A percentile compares a stretch with the other conserved stretches of the same genome.
Evolutionary conservation across 2,888 invertebrate genomes (phyloP).

Genomic region (Ornithoptera priamus): DNA sequence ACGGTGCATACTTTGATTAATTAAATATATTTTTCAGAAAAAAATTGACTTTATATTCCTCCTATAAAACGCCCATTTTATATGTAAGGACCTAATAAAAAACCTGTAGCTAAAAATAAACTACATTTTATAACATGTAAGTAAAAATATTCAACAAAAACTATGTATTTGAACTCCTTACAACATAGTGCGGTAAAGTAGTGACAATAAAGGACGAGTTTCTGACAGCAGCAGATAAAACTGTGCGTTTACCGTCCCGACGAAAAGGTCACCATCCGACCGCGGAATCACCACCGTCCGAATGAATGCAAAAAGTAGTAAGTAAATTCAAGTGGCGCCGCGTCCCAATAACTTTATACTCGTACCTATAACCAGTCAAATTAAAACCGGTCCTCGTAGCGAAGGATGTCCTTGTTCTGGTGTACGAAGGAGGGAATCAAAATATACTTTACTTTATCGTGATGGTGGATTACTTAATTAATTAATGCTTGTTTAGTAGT

Average conservation of each 20-base stretch:
- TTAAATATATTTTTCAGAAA: too few species aligned
- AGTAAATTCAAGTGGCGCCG: conserved; percentile 7
- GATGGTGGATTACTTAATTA: too few species aligned
- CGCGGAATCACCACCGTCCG: background rate
- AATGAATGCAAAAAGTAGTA: conserved; percentile 17
- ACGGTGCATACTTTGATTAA: too few species aligned
- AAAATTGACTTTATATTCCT: too few species aligned
- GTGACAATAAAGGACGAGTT: conserved; percentile 10
- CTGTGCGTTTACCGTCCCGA: too few species aligned
- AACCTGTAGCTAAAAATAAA: too few species aligned
- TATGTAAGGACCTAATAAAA: too few species aligned
- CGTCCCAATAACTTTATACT: background rate
- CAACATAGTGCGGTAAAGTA: background rate
- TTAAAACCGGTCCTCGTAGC: background rate
- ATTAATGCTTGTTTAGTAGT: too few species aligned
- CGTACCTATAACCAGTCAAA: conserved; percentile 10
- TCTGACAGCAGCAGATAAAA: conserved; percentile 3
- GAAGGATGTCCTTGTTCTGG: too few species aligned
- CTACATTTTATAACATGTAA: background rate
- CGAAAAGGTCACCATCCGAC: conserved; percentile 19
- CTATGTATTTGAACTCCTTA: background rate
- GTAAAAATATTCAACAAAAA: background rate
- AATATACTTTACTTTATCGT: too few species aligned
- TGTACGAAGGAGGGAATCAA: too few species aligned
- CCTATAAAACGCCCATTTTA: too few species aligned